These are phyloP conservation scores for Hypotaenidia okinawae DNA, from an alignment of 2,797 vertebrate genomes.

Conservation along the genomic window DNA sequence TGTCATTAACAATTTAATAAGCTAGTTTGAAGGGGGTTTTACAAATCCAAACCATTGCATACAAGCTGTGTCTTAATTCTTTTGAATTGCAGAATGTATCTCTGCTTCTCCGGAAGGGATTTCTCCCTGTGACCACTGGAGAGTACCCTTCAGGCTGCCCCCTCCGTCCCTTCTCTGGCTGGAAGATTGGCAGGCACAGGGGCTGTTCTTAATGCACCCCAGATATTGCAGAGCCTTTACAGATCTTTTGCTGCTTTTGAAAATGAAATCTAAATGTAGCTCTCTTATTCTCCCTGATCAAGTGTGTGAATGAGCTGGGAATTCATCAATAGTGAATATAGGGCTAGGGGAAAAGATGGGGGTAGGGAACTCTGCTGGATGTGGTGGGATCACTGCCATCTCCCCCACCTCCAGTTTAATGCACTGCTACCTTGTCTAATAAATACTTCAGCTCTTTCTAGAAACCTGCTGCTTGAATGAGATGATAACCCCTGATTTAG, in stretches of 20 bases:
- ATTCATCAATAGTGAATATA: not conserved
- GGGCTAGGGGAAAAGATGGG: accelerated
- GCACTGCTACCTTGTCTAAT: not conserved
- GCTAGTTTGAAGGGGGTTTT: not conserved
- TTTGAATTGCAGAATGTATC: not conserved
- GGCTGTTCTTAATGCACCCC: not conserved
- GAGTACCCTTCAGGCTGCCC: slow-evolving; percentile 10
- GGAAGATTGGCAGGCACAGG: not conserved
- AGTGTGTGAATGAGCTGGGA: not conserved
- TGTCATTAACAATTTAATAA: not conserved
- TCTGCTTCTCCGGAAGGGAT: not conserved
- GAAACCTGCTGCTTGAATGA: not conserved
- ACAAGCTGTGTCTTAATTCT: not conserved
- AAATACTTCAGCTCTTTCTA: not conserved
- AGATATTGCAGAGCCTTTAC: not conserved
- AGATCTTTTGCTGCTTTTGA: not conserved
- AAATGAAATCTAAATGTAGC: not conserved
- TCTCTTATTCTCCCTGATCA: not conserved
- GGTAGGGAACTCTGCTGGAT: not conserved
- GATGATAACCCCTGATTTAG: not conserved
- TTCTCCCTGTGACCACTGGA: slow-evolving; percentile 47
- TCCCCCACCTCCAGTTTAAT: not conserved
- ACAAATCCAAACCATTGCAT: not conserved
- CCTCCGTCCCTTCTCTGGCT: not conserved
- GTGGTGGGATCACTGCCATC: not conserved